Evolutionary conservation across 2,888 invertebrate species (phyloP), one percentile per base, ranked within the genome.

Genomic region (Pseudoips prasinana): DNA sequence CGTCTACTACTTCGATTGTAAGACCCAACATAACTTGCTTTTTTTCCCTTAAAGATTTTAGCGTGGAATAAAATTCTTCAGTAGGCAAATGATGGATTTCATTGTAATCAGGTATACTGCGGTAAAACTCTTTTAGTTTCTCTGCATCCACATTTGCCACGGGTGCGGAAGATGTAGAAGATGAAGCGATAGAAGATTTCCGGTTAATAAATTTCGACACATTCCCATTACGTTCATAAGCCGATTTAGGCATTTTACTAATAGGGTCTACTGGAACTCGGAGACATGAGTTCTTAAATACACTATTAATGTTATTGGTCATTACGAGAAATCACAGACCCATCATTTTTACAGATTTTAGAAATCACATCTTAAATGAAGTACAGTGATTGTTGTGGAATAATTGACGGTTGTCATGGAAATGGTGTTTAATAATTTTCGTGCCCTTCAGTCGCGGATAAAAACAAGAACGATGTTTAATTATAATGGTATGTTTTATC

Each of bases 21-120:
- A 74, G 29, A 7, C 74, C 77, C 20, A 87, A 51, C 75, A 90
- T 78, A 26, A 89, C 75, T 53, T 90, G 90, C 62, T 93, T 93
- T 61, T 91, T 92, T 49, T 92, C 90, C 47, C 92, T 91, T 27
- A 94, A 72, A 36, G 89, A 90, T 68, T 93, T 92, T 29, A 95
- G 68, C 19, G 93, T 93, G 7, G 91, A 91, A 66, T 94, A 93
- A 71, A 95, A 95, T 58, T 95, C 95, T 36, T 91, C 92, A 40
- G 92, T 92, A 0, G 94, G 92, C 47, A 95, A 80, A 76, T 95
- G 94, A 67, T 94, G 91, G 1, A 95, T 90, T 28, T 95, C 94
- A 38, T 91, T 91, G 50, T 95, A 95, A 65, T 95, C 94, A 34
- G 95, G 95, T 64, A 95, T 95, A 59, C 94, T 95, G 30, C 92